These are phyloP conservation scores for Cervus canadensis DNA, from an alignment of 2,113 vertebrate genomes.

Conservation along the genomic window DNA sequence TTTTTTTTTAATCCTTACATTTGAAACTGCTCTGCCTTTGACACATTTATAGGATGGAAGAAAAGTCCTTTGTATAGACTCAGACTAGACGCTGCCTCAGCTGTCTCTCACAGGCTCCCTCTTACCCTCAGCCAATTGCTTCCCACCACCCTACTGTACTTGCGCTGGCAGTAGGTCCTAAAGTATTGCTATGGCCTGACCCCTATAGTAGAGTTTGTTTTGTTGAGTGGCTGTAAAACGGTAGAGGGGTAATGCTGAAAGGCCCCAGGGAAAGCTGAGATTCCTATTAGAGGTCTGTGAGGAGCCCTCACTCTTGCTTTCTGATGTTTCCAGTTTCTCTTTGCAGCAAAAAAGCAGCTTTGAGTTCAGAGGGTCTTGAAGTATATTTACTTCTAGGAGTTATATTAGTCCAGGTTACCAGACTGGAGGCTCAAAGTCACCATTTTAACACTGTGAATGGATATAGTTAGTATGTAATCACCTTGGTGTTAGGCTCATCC, in stretches of 20 bases:
- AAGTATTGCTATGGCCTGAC: conserved; percentile 29
- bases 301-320: background rate
- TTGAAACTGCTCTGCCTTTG: background rate
- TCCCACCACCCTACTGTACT: conserved; percentile 5
- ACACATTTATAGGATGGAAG: background rate
- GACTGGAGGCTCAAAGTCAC: background rate
- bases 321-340: conserved; percentile 34
- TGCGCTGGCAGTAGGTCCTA: conserved; percentile 13
- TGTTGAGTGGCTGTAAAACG: conserved; percentile 41
- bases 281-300: conserved; percentile 36
- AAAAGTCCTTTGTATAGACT: background rate
- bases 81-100: background rate
- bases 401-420: background rate
- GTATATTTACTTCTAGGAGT: background rate
- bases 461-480: background rate
- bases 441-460: background rate
- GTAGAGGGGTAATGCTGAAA: conserved; percentile 38
- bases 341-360: background rate
- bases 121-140: background rate
- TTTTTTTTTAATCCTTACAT: background rate
- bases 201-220: background rate
- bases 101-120: conserved; percentile 5
- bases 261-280: conserved; percentile 43
- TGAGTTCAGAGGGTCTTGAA: background rate
- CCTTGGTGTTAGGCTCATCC: background rate